These are phyloP conservation scores for Acheta domesticus DNA, from an alignment of 2,888 invertebrate species.

Conservation along the genomic window DNA sequence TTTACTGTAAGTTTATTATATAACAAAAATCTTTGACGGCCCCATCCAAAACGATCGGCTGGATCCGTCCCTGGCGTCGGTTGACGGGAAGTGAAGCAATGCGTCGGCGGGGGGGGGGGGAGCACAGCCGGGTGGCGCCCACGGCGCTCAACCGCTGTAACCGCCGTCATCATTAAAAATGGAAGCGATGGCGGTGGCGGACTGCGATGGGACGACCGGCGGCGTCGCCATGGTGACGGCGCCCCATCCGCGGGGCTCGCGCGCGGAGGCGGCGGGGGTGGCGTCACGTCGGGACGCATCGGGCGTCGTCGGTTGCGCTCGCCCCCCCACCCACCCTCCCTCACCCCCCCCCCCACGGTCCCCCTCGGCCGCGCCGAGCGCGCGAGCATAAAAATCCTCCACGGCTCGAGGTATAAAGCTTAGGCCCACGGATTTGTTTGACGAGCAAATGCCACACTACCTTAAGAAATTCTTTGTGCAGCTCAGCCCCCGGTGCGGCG, in stretches of 20 bases:
- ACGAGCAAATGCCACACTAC: constrained; percentile 33
- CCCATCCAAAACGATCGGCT: too few species aligned
- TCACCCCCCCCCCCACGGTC: neutral
- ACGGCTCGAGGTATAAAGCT: constrained; percentile 18
- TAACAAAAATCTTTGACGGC: too few species aligned
- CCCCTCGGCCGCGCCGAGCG: neutral
- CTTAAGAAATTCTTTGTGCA: constrained; percentile 33
- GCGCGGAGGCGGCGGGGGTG: too few species aligned
- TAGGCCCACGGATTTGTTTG: constrained; percentile 30
- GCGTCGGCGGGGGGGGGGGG: neutral
- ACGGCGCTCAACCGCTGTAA: neutral
- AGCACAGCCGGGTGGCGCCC: neutral
- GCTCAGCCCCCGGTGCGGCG: neutral
- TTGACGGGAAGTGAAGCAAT: too few species aligned
- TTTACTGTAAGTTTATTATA: too few species aligned
- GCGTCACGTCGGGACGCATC: too few species aligned
- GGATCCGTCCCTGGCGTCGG: too few species aligned
- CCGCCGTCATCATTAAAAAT: constrained; percentile 9
- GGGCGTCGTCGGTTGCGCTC: too few species aligned
- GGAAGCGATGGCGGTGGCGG: neutral
- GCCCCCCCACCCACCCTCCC: neutral
- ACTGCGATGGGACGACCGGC: neutral
- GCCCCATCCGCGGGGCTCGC: neutral
- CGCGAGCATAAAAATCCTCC: neutral
- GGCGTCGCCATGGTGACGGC: neutral